Evolutionary conservation across 2,797 vertebrate genomes (phyloP), one percentile per base, ranked within the genome.

Genomic region (Enteromius argenteus): DNA sequence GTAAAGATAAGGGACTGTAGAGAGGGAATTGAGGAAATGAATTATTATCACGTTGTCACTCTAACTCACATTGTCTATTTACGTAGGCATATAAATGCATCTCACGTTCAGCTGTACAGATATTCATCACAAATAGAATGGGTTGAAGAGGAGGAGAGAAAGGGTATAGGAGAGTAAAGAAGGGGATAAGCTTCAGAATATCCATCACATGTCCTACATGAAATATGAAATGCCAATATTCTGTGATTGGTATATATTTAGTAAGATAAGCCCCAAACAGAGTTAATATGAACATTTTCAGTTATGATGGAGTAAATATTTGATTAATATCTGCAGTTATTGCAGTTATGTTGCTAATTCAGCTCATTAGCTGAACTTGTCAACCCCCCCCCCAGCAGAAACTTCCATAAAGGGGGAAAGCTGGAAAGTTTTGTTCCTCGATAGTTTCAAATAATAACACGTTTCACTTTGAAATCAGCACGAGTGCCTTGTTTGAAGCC

Each of bases 1-100:
- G 87, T 81, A 84, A 85, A 88, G 85, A 81, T 87, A 80, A 76
- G 46, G 88, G 88, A 88, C 73, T 82, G 83, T 87, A 51, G 21
- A 10, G 13, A n/a, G 44, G 37, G 66, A 60, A 80, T 75, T 69
- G 73, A 72, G 58, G 72, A 82, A 78, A 82, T 71, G 19, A 81
- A 76, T 37, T 75, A 85, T 81, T 76, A 82, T 77, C 74, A 72
- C 66, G 44, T 71, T 77, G 73, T 83, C 73, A 76, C 14, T 81
- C 30, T 23, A 64, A 64, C 73, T 53, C 32, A 5, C 30, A 53
- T 75, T 75, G 46, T 44, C 81, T 68, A 42, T 56, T 44, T 56
- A 39, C 49, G 58, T 66, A 39, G 44, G 44, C 60, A 39, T 76
- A 67, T 68, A 76, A 74, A 82, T 82, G 58, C 80, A 66, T 27